These are phyloP conservation scores for Tarsius wallacei DNA, from an alignment of 2,797 vertebrate genomes.

Conservation along the genomic window DNA sequence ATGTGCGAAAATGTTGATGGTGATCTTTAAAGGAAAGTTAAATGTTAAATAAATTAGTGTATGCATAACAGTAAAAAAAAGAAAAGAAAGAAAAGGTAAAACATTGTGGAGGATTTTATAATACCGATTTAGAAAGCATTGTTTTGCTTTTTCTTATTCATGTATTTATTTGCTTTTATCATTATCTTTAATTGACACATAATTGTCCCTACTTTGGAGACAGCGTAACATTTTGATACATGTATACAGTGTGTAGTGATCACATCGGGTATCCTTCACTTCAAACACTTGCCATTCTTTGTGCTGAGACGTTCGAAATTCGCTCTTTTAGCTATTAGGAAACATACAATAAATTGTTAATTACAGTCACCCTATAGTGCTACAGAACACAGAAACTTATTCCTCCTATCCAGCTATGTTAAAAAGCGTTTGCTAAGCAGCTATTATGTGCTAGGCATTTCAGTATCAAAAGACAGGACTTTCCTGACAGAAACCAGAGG, in stretches of 20 bases:
- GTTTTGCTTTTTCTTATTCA: neutral
- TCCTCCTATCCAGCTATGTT: neutral
- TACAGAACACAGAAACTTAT: neutral
- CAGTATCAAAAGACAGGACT: neutral
- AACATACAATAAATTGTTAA: neutral
- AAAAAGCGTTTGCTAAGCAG: neutral
- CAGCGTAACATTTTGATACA: neutral
- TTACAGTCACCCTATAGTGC: neutral
- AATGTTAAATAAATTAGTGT: too few relatives aligned
- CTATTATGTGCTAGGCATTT: neutral
- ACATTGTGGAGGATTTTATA: neutral
- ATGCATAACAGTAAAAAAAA: too few relatives aligned
- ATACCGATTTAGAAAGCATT: neutral
- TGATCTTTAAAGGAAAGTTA: conserved; percentile 22
- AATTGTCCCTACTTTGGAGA: neutral
- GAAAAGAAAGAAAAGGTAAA: too few relatives aligned
- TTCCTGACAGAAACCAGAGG: neutral
- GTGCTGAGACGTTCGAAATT: neutral
- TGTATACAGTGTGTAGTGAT: too few relatives aligned
- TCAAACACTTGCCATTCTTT: neutral
- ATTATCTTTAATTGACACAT: neutral
- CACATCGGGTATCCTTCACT: neutral
- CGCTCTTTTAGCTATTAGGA: neutral
- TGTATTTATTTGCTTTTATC: neutral
- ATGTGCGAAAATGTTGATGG: neutral